These are phyloP conservation scores for Carabus problematicus DNA, from an alignment of 2,888 invertebrate genomes.

Conservation along the genomic window DNA sequence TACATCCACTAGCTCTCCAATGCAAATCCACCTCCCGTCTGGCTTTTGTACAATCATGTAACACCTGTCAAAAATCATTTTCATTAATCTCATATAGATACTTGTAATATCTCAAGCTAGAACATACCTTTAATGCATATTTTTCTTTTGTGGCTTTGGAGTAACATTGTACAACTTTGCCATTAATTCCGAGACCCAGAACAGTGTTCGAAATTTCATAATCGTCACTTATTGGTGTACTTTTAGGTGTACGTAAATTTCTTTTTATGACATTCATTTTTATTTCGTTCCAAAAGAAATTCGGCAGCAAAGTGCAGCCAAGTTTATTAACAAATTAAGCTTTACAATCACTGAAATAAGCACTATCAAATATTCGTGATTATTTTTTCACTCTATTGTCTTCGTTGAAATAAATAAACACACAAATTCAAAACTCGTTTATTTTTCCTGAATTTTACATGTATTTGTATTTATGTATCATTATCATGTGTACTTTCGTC, in stretches of 20 bases:
- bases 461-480: conserved; percentile 16
- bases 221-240: conserved; percentile 84
- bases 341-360: no score
- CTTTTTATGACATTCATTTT: conserved; percentile 50
- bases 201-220: conserved; percentile 93
- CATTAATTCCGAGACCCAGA: conserved; percentile 96
- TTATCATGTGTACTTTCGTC: conserved; percentile 26
- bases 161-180: conserved; percentile 96
- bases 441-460: conserved; percentile 1
- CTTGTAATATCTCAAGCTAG: conserved; percentile 20
- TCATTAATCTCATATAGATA: conserved; percentile 8
- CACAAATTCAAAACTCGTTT: conserved; percentile 1
- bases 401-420: background rate
- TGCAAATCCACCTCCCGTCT: conserved; percentile 95
- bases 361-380: no score
- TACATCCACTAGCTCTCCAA: conserved; percentile 89
- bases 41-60: conserved; percentile 92
- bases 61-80: conserved; percentile 65
- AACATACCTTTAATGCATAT: conserved; percentile 87
- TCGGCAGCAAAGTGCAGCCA: background rate
- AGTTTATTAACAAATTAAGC: background rate
- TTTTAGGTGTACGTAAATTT: conserved; percentile 68
- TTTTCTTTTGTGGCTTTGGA: conserved; percentile 77
- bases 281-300: background rate
- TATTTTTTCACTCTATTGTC: no score